Evolutionary conservation across 2,797 vertebrate species (phyloP).

Genomic region (Myotis vivesi): DNA sequence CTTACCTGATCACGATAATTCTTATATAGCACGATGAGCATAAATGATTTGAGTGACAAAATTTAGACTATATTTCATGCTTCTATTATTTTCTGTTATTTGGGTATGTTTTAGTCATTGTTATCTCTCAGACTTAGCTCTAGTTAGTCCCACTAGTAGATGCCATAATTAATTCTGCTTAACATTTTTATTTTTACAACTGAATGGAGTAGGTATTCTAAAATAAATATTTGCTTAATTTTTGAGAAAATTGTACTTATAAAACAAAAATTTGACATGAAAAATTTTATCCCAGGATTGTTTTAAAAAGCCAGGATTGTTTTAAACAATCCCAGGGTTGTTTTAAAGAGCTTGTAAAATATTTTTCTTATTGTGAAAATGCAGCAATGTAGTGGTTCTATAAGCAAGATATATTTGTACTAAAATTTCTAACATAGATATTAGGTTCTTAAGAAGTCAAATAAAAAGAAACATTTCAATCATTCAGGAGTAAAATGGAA

Average conservation of each 20-base stretch:
- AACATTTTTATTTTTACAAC: neutral
- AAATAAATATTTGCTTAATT: neutral
- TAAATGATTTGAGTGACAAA: neutral
- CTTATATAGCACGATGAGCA: neutral
- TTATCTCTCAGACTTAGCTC: neutral
- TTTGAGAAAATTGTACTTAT: neutral
- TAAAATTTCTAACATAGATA: neutral
- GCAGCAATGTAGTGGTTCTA: neutral
- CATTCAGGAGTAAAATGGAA: neutral
- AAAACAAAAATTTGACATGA: neutral
- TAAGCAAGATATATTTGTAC: neutral
- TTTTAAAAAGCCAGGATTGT: neutral
- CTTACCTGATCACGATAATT: neutral
- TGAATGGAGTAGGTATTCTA: neutral
- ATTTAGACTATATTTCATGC: neutral
- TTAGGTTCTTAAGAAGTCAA: neutral
- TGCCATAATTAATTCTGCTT: neutral
- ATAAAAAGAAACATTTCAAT: neutral
- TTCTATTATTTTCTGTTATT: neutral
- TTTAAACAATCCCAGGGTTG: neutral
- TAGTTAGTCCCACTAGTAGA: neutral
- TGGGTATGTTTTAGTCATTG: neutral
- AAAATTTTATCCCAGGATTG: neutral
- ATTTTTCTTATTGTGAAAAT: neutral
- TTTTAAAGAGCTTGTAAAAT: neutral